Base-by-base conservation (phyloP, 2,888 invertebrate genomes). In the Platypus cylindrus region DNA sequence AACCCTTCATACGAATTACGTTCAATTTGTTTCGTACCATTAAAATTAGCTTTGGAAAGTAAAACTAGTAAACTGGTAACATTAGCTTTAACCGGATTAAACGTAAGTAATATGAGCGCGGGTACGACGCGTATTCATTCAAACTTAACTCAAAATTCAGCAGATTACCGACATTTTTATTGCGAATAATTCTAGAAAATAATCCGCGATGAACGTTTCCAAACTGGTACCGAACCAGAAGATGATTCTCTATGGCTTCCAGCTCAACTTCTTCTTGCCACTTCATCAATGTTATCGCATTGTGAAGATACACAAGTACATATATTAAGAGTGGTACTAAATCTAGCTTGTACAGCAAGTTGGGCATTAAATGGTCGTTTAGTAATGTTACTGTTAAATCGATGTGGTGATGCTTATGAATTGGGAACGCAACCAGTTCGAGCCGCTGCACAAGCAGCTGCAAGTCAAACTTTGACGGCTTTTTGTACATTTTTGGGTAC, bases 241-340 rank as follows among this genome's bases (percentile, higher is more conserved):
- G 85, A 87, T 57, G 90, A 91, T 62, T 87, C 87, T 1, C 67
- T 86, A 28, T 91, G 91, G 90, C 68, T 93, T 54, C 90, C 93
- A 3, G 83, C 89, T 2, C 94, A 94, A 62, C 69, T 94, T 36
- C 67, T 94, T 22, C 77, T 83, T 45, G 79, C 90, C 2, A 84
- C 93, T 34, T 76, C 82, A 14, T 79, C 80, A 1, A 77, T 85
- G 53, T 71, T 79, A 50, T 71, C 77, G 45, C 76, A 86, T 53
- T 66, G 83, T 35, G 90, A 91, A 52, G 91, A 94, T 46, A 82
- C 85, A 1, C 90, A 93, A 51, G 73, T 73, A 2, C 73, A 43
- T 18, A 43, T 43, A 22, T 24, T 43, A 22, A 37, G 43, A 28
- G 76, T 91, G 47, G 74, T 91, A 48, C 65, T 93, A 29, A 86